Base-by-base conservation (phyloP, 1,140 invertebrate species). In the Ectropis grisescens region DNA sequence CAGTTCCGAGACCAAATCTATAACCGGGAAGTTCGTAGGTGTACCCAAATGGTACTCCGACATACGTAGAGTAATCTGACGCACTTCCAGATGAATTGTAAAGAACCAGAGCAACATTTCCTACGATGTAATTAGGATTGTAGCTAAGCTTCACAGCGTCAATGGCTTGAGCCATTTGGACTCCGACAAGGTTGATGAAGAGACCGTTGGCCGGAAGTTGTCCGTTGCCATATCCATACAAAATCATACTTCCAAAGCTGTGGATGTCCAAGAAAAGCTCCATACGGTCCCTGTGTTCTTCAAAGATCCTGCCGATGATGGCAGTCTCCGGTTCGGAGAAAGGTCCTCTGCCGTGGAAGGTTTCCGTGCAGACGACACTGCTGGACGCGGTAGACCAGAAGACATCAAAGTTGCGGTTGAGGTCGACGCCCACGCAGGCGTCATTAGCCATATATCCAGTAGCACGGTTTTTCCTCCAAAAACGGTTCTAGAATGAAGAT, bases 321-420 rank as follows among this genome's bases (percentile, higher is more conserved):
- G 48, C 53, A 1, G 85, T 86, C 64, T 93, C 91, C 0, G 82
- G 75, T 69, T 92, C 91, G 0, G 90, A 91, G 52, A 90, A 90
- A 1, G 88, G 47, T 13, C 55, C 52, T 0, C 69, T 35, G 1
- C 91, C 91, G 28, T 85, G 86, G 68, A 86, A 93, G 3, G 82
- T 86, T 0, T 90, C 86, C n/a, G 59, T 69, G 58, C 91, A 92
- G 1, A 33, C 35, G 9, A 13, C 19, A 27, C 58, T 79, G 35
- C 88, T 91, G 3, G 90, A 90, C 0, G 90, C 90, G 11, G 49
- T 47, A 2, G 76, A 85, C 88, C 88, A 91, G 22, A 84, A 64
- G 47, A 80, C 82, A 13, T 84, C 86, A 44, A 88, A 91, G 54
- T 91, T 91, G 0, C 89, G 64, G 52, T 91, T 91, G 0, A 85